These are phyloP conservation scores for Schizothorax lantsangensis DNA, from an alignment of 2,797 vertebrate species.

Conservation along the genomic window DNA sequence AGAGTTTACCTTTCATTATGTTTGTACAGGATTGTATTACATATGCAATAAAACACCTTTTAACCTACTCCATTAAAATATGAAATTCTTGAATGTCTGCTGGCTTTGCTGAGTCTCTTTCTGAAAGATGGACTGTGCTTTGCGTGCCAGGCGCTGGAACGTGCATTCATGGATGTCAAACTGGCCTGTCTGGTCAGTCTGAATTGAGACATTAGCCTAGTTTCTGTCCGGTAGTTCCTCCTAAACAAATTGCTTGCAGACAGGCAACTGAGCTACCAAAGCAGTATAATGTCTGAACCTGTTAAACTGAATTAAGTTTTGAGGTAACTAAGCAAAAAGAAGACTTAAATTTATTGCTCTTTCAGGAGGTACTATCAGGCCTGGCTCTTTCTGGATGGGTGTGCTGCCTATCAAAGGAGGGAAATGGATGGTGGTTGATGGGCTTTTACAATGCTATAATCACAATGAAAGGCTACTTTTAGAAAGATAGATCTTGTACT, in stretches of 20 bases:
- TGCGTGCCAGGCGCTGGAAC: slow-evolving; percentile 41
- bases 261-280: background rate
- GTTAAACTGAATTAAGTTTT: background rate
- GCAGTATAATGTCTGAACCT: background rate
- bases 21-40: slow-evolving; percentile 71
- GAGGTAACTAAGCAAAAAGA: background rate
- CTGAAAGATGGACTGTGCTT: slow-evolving; percentile 54
- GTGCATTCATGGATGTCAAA: slow-evolving; percentile 23
- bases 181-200: background rate
- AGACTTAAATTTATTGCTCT: background rate
- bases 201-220: background rate
- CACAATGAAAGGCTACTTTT: background rate
- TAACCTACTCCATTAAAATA: slow-evolving; percentile 65
- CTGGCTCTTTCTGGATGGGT: background rate
- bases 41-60: slow-evolving; percentile 72
- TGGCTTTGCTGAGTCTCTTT: slow-evolving; percentile 53
- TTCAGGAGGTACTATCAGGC: background rate
- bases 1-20: slow-evolving; percentile 68
- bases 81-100: slow-evolving; percentile 67
- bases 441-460: background rate
- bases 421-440: background rate
- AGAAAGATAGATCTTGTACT: too few species aligned
- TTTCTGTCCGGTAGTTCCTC: background rate
- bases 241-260: background rate
- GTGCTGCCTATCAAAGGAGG: background rate